A percentile compares a stretch with the other conserved stretches of the same genome.
Evolutionary conservation across 1,140 invertebrate genomes (phyloP).

Genomic region (Trypoxylus dichotomus): DNA sequence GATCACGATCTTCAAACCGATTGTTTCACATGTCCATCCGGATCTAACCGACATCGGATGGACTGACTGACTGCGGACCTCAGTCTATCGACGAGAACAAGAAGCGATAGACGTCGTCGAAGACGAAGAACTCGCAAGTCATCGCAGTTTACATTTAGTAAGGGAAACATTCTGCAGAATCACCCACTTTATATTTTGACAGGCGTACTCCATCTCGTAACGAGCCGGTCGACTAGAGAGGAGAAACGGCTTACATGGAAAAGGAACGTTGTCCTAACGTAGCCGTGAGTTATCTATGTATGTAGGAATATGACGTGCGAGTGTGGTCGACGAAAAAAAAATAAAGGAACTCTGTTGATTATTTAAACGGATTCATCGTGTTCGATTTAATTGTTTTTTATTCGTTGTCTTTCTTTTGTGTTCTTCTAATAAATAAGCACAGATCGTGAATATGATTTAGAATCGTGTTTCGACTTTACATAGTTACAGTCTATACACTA

Average conservation of each 20-base stretch:
- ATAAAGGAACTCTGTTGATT: neutral
- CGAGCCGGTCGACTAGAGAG: neutral
- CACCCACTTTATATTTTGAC: constrained; percentile 27
- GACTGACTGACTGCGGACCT: neutral
- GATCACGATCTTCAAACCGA: neutral
- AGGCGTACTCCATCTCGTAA: constrained; percentile 7
- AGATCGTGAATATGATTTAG: too few relatives aligned
- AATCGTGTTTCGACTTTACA: too few relatives aligned
- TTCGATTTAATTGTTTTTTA: neutral
- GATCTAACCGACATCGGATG: neutral
- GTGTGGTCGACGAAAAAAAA: too few relatives aligned
- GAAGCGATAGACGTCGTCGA: neutral
- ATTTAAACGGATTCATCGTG: neutral
- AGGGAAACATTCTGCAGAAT: constrained; percentile 21
- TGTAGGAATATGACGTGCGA: too few relatives aligned
- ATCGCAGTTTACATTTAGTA: constrained; percentile 9
- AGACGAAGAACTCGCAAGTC: neutral
- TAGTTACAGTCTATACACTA: too few relatives aligned
- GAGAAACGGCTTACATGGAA: neutral
- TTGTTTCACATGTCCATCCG: neutral
- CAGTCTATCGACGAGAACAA: neutral
- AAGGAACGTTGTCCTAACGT: neutral
- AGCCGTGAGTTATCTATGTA: too few relatives aligned
- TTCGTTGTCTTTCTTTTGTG: neutral
- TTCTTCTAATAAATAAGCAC: too few relatives aligned